Evolutionary conservation across 2,113 vertebrate species (phyloP).

Genomic region (Willisornis vidua): DNA sequence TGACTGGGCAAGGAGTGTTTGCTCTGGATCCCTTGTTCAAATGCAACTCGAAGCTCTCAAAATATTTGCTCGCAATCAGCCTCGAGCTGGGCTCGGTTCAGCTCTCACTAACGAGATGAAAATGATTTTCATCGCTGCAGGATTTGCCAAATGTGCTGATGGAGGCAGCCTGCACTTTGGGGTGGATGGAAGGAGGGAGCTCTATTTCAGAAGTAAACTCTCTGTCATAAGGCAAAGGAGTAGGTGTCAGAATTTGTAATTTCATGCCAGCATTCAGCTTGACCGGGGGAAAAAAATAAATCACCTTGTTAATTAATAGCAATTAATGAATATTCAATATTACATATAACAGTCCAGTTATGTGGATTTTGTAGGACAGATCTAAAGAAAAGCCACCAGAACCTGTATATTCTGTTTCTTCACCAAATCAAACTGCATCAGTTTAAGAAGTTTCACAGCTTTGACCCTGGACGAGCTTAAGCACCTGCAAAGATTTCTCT

Average conservation of each 20-base stretch:
- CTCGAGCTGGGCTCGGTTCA: not conserved
- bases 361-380: not conserved
- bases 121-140: not conserved
- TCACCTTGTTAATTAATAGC: not conserved
- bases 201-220: not conserved
- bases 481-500: not conserved
- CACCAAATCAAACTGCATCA: not conserved
- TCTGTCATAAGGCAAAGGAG: not conserved
- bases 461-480: not conserved
- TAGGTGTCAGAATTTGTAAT: not conserved
- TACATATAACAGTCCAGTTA: not conserved
- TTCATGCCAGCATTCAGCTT: not conserved
- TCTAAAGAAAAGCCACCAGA: not conserved
- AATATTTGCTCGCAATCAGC: conserved; percentile 38
- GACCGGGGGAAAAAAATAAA: not conserved
- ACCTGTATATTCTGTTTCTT: not conserved
- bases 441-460: not conserved
- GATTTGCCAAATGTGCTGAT: not conserved
- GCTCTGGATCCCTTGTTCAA: conserved; percentile 24
- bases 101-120: not conserved
- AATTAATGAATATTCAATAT: not conserved
- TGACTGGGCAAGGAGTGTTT: conserved; percentile 27
- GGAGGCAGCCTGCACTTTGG: not conserved
- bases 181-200: not conserved
- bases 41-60: not conserved